Evolutionary conservation across 2,888 invertebrate genomes (phyloP).

Genomic region (Ennomos fuscantarius): DNA sequence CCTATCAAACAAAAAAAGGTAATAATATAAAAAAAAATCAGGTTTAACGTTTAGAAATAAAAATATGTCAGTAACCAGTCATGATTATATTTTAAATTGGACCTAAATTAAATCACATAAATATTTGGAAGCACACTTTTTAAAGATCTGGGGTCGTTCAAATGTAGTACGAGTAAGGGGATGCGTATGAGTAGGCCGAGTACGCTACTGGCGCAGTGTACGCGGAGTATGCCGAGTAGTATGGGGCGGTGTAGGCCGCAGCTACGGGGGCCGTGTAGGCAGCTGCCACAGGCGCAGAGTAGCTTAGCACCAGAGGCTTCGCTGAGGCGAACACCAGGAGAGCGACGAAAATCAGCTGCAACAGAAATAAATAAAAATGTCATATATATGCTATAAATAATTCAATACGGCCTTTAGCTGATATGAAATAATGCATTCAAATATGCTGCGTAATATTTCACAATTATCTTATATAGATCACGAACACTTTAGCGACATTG

Average conservation of each 20-base stretch:
- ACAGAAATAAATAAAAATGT: slow-evolving; percentile 4
- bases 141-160: slow-evolving; percentile 25
- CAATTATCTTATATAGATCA: no score
- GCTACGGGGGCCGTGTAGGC: slow-evolving; percentile 62
- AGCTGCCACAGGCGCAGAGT: slow-evolving; percentile 56
- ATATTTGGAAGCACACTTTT: slow-evolving; percentile 41
- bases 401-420: no score
- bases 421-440: no score
- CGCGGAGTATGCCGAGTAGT: slow-evolving; percentile 65
- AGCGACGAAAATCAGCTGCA: slow-evolving; percentile 81
- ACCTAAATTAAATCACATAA: slow-evolving; percentile 28
- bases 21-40: no score
- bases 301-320: slow-evolving; percentile 56
- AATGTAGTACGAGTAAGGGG: slow-evolving; percentile 61
- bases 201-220: slow-evolving; percentile 56
- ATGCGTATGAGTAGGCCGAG: slow-evolving; percentile 60
- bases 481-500: background rate
- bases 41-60: no score
- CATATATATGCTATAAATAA: background rate
- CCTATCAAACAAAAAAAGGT: no score
- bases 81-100: slow-evolving; percentile 37
- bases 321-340: slow-evolving; percentile 74
- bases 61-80: slow-evolving; percentile 14
- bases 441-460: no score
- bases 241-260: slow-evolving; percentile 59